phyloP scores from a whole-genome alignment of 2,888 invertebrate genomes.

The Leptopilina drosophilae region DNA sequence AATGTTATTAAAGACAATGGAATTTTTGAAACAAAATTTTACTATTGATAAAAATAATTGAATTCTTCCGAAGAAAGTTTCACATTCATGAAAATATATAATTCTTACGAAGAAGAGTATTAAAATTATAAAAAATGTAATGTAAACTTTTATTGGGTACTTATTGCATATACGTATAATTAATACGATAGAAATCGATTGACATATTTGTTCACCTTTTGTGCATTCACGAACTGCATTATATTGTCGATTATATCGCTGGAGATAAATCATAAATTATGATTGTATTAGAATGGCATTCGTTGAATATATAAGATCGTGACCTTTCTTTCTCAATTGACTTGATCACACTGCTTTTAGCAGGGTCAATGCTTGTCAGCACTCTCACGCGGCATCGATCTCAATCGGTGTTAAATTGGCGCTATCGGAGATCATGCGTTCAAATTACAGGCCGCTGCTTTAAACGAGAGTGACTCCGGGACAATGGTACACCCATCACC shows the following conservation, averaged over 20 bases:
- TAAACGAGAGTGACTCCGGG: slow-evolving; percentile 37
- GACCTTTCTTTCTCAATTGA: slow-evolving; percentile 19
- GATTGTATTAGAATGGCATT: slow-evolving; percentile 17
- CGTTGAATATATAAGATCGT: slow-evolving; percentile 12
- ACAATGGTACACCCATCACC: slow-evolving; percentile 43
- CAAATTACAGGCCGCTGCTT: slow-evolving; percentile 40
- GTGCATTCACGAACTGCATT: not conserved
- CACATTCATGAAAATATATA: too few species aligned
- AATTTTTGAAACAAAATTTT: too few species aligned
- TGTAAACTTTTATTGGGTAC: not conserved
- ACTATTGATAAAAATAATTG: too few species aligned
- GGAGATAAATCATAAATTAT: slow-evolving; percentile 2
- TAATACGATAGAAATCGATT: slow-evolving; percentile 6
- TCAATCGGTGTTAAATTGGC: slow-evolving; percentile 42
- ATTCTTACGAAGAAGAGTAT: too few species aligned
- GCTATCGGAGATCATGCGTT: slow-evolving; percentile 31
- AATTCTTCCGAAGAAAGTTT: too few species aligned
- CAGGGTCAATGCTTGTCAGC: slow-evolving; percentile 37
- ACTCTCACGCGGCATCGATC: slow-evolving; percentile 41
- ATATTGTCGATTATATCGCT: too few species aligned
- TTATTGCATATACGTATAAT: not conserved
- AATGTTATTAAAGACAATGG: too few species aligned
- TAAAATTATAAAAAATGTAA: not conserved
- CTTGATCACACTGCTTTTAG: not conserved
- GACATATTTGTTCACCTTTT: slow-evolving; percentile 5